phyloP scores from a whole-genome alignment of 1,140 invertebrate species.

The Panagrolaimus sp. region DNA sequence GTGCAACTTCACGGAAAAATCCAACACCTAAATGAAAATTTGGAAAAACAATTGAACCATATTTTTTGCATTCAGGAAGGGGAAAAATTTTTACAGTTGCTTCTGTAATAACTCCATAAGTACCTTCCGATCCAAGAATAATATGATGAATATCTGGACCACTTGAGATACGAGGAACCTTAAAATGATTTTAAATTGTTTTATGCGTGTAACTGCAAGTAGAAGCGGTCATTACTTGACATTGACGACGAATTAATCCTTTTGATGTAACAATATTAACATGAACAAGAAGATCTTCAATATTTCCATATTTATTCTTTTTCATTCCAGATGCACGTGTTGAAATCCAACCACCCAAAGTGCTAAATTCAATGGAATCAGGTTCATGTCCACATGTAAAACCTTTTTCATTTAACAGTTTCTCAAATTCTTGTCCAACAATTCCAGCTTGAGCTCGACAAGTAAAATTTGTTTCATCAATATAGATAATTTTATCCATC shows the following conservation, averaged over 20 bases:
- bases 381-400: constrained; percentile 75
- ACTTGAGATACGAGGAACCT: constrained; percentile 75
- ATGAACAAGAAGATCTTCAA: constrained; percentile 70
- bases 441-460: constrained; percentile 73
- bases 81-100: constrained; percentile 87
- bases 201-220: neutral
- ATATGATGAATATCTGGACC: constrained; percentile 93
- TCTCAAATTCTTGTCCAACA: constrained; percentile 75
- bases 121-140: constrained; percentile 92
- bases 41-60: constrained; percentile 89
- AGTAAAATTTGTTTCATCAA: constrained; percentile 80
- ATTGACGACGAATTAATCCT: constrained; percentile 77
- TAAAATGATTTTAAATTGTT: neutral
- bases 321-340: constrained; percentile 98
- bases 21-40: constrained; percentile 78
- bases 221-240: constrained; percentile 69
- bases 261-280: constrained; percentile 78
- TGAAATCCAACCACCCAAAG: constrained; percentile 93
- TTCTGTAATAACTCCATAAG: constrained; percentile 85
- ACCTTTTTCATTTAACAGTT: constrained; percentile 55
- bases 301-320: constrained; percentile 96
- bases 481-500: constrained; percentile 86
- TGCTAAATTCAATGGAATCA: constrained; percentile 92
- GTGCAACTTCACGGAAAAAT: constrained; percentile 76
- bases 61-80: constrained; percentile 73